Conservation (phyloP, 2,888 invertebrate genomes). For the Drosophila ustulata region DNA sequence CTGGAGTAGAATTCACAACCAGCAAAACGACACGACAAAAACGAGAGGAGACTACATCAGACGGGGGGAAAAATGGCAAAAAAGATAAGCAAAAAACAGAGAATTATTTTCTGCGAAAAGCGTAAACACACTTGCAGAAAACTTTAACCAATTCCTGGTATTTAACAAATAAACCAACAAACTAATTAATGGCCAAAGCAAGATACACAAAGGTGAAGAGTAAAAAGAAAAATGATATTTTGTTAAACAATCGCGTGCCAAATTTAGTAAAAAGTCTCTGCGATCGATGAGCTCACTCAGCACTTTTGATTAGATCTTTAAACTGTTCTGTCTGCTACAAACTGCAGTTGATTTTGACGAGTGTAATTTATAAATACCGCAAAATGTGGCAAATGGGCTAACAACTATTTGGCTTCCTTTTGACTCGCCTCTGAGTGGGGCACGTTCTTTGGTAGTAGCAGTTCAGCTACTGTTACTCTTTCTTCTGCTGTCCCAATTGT, state of each 20-base stretch:
- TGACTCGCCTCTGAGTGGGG: slow-evolving; percentile 10
- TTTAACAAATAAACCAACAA: slow-evolving; percentile 19
- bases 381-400: slow-evolving; percentile 73
- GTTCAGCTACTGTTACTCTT: slow-evolving; percentile 34
- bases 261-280: slow-evolving; percentile 10
- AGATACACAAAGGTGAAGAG: neutral
- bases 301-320: neutral
- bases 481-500: slow-evolving; percentile 70
- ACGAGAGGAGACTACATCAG: neutral
- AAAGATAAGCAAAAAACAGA: slow-evolving; percentile 11
- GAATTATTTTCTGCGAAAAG: slow-evolving; percentile 33
- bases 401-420: slow-evolving; percentile 79
- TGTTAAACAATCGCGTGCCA: neutral
- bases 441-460: slow-evolving; percentile 24
- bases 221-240: neutral
- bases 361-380: slow-evolving; percentile 58
- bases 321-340: neutral
- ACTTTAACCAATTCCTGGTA: slow-evolving; percentile 23
- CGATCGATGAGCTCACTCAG: slow-evolving; percentile 13
- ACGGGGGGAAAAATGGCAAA: slow-evolving; percentile 11
- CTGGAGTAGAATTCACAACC: slow-evolving; percentile 38
- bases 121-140: slow-evolving; percentile 26
- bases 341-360: slow-evolving; percentile 5
- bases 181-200: slow-evolving; percentile 6
- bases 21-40: slow-evolving; percentile 9